Base-by-base conservation (phyloP, 2,797 vertebrate genomes). In the Lepilemur septentrionalis region DNA sequence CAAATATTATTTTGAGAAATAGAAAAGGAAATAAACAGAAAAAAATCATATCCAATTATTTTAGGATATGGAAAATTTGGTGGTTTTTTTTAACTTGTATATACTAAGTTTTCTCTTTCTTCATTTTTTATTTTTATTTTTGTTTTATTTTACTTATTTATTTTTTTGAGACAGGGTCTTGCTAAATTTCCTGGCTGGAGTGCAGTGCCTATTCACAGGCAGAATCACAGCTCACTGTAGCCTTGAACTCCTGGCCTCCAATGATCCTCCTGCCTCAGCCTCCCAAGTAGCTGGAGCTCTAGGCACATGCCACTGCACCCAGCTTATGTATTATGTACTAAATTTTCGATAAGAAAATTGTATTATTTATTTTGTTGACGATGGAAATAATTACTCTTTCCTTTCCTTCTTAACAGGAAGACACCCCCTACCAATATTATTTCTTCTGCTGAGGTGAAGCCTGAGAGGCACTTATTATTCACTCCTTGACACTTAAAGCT, bases 1-100 rank as follows among this genome's bases (percentile, higher is more conserved):
- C n/a, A 84, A 88, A 95, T 85, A 55, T 48, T 46, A 86, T 28
- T 48, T 22, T 82, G 14, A 83, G 22, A 92, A 91, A 93, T 30
- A 46, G 22, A 93, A 94, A 25, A 78, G 50, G 3, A 55, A 93
- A 48, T 41, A 83, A 87, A 76, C 17, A 59, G 5, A 72, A 18
- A 57, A 85, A 75, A 52, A 80, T 57, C 14, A 13, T 20, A 72
- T 57, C 22, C 50, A 30, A 18, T 81, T 82, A 78, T 69, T 41
- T 61, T 1, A 35, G 41, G 18, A 35, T 41, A 75, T 18, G 46
- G 25, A 70, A 89, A 92, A 65, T 67, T 61, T 80, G 8, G 30
- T 38, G 38, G 1, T 10, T 11, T n/a, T 22, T 79, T 73, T 63
- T 18, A 91, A 79, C 32, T 59, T 82, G 1, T 28, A 28, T 25